Evolutionary conservation across 1,140 invertebrate species (phyloP), one percentile per base, ranked within the genome.

Genomic region (Bicyclus anynana): DNA sequence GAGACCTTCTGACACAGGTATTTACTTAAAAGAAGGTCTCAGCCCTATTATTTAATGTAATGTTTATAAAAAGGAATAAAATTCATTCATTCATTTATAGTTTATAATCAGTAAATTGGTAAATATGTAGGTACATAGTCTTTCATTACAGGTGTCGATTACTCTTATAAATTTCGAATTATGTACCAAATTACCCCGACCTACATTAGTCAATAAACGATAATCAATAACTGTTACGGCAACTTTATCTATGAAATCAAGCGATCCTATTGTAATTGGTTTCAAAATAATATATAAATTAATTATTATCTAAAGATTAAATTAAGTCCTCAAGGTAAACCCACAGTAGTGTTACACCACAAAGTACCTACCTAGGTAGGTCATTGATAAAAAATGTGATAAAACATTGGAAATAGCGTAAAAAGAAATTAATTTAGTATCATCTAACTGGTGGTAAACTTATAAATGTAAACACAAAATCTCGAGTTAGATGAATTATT

Each of bases 251-350:
- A 51, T 27, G 38, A 46, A 58, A 44, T 12, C 20, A 37, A 44
- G 20, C 42, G 17, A 44, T 44, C 42, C 2, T n/a, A 44, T n/a
- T 20, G 40, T 51, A 14, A 52, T 58, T 44, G 16, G 56, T 58
- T 52, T 46, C 49, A 63, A 67, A 69, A 69, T n/a, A n/a, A n/a
- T 62, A 69, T 62, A 57, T 53, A 59, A 51, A 60, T 50, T 59
- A 50, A 50, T 57, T 38, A 35, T 44, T 67, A 71, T 71, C 68
- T 29, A 44, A 14, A 65, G 59, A 67, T 67, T 67, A 70, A 55
- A 59, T 59, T 14, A 67, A 59, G 53, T 26, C 68, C 53, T 65
- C 68, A 71, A 67, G 67, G 64, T 48, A 44, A 60, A 56, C 37
- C 52, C 40, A 54, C 57, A 46, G 64, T 64, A 59, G 67, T 54